phyloP scores from a whole-genome alignment of 2,888 invertebrate species.

The Harpalus rufipes region DNA sequence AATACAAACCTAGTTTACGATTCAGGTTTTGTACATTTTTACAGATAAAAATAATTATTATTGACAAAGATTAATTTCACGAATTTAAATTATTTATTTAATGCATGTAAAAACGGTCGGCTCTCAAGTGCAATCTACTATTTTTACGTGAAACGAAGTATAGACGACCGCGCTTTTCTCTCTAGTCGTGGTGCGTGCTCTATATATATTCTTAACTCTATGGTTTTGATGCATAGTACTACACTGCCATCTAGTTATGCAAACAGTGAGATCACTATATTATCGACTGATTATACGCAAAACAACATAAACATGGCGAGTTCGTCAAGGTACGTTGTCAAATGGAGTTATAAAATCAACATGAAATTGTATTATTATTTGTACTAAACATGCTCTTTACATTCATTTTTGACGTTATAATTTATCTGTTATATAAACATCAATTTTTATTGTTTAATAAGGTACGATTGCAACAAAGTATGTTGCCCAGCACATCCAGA shows the following conservation, averaged over 20 bases:
- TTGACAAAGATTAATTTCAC: too few relatives aligned
- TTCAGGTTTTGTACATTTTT: too few relatives aligned
- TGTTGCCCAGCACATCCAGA: conserved; percentile 97
- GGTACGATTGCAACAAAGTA: conserved; percentile 86
- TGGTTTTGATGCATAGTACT: too few relatives aligned
- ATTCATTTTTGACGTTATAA: background rate
- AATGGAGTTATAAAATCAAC: conserved; percentile 31
- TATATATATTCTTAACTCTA: too few relatives aligned
- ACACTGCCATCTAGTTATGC: conserved; percentile 31
- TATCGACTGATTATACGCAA: conserved; percentile 18
- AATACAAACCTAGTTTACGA: too few relatives aligned
- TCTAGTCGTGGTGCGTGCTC: too few relatives aligned
- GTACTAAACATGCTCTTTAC: background rate
- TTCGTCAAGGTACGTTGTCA: conserved; percentile 82
- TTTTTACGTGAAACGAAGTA: too few relatives aligned
- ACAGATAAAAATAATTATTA: too few relatives aligned
- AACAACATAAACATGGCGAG: conserved; percentile 80
- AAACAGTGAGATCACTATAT: conserved; percentile 9
- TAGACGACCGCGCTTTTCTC: too few relatives aligned
- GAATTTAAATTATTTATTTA: too few relatives aligned
- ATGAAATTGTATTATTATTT: background rate
- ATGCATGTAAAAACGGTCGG: too few relatives aligned
- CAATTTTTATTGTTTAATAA: conserved; percentile 73
- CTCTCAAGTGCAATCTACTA: too few relatives aligned
- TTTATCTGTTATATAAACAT: background rate